These are phyloP conservation scores for Telmatherina bonti DNA, from an alignment of 2,797 vertebrate genomes.

Conservation along the genomic window DNA sequence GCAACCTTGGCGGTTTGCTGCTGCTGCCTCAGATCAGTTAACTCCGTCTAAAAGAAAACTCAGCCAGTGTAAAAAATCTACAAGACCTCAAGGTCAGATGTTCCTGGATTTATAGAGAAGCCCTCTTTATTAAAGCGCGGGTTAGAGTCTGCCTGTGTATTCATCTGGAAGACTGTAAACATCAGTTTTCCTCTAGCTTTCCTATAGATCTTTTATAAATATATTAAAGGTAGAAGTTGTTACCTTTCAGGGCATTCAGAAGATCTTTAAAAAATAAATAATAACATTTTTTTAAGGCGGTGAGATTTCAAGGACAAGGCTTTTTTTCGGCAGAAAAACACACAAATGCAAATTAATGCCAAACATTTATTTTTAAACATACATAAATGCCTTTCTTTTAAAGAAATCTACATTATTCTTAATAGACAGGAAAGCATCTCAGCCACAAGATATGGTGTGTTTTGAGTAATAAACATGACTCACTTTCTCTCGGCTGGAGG, in stretches of 20 bases:
- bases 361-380: conserved; percentile 18
- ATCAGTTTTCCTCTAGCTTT: not conserved
- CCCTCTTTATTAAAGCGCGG: conserved; percentile 37
- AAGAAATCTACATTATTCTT: conserved; percentile 41
- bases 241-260: conserved; percentile 2
- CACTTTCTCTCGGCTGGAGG: conserved; percentile 58
- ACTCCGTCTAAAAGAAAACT: conserved; percentile 50
- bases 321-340: conserved; percentile 1
- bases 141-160: conserved; percentile 14
- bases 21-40: conserved; percentile 51
- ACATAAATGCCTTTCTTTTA: conserved; percentile 11
- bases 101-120: conserved; percentile 49
- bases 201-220: not conserved
- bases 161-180: not conserved
- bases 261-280: not conserved
- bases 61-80: conserved; percentile 27
- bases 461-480: conserved; percentile 68
- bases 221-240: not conserved
- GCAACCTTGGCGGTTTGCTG: conserved; percentile 43
- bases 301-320: not conserved
- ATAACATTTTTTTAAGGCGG: not conserved
- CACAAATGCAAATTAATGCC: not conserved
- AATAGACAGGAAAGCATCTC: conserved; percentile 54
- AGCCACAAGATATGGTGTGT: conserved; percentile 54
- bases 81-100: conserved; percentile 55